Base-by-base conservation (phyloP, 2,797 vertebrate genomes). In the Chanos chanos region DNA sequence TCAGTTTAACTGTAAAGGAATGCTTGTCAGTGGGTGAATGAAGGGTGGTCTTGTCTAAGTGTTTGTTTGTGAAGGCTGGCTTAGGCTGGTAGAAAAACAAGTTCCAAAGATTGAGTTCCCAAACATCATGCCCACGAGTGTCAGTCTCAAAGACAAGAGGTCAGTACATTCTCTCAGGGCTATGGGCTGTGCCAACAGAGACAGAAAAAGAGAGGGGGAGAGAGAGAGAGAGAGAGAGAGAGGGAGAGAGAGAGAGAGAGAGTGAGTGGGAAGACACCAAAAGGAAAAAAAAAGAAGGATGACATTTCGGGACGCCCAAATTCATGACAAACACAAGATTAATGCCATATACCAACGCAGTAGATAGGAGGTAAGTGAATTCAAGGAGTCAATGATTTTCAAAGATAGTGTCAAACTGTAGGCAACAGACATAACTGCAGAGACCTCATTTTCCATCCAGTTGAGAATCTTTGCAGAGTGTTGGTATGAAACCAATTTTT, bases 401-500 rank as follows among this genome's bases (percentile, higher is more conserved):
- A n/a, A n/a, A n/a, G n/a, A n/a, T n/a, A n/a, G n/a, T n/a, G n/a
- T n/a, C n/a, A n/a, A n/a, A n/a, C n/a, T n/a, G n/a, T n/a, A n/a
- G n/a, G n/a, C n/a, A n/a, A n/a, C n/a, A n/a, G n/a, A n/a, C n/a
- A n/a, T n/a, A n/a, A n/a, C n/a, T 16, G 24, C 16, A 13, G 61
- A 34, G 22, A n/a, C 12, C 61, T 49, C 22, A 50, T 66, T 49
- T 41, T 10, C 16, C 57, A 62, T 47, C 56, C 59, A 39, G 31
- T 45, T 44, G 24, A 48, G 43, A 59, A 58, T 39, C 67, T 64
- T 44, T 56, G 55, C 47, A 61, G 61, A 49, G 31, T 39, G 43
- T 13, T 55, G 50, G 64, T 54, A 57, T 66, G 65, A 63, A 69
- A 74, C 74, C 44, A 63, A 30, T 63, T 66, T 64, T 59, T 61